These are phyloP conservation scores for Mus minutoides DNA, from an alignment of 2,797 vertebrate species.

Conservation along the genomic window DNA sequence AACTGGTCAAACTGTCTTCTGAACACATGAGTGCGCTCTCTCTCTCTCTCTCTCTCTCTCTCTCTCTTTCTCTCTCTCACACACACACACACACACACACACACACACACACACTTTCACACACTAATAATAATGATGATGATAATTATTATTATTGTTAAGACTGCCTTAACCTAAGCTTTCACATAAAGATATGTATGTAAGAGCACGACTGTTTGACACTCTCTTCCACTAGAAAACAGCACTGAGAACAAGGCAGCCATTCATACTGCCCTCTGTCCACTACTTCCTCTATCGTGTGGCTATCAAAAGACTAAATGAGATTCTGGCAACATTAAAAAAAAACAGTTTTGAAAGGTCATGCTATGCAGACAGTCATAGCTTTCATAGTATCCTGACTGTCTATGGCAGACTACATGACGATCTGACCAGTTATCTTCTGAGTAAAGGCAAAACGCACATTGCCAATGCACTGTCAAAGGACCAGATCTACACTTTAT, in stretches of 20 bases:
- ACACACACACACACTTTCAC: background rate
- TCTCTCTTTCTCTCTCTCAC: background rate
- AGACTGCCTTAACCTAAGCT: background rate
- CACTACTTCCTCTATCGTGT: conserved; percentile 79
- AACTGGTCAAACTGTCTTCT: background rate
- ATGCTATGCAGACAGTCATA: conserved; percentile 71
- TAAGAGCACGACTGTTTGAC: conserved; percentile 9
- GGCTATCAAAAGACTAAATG: conserved; percentile 79
- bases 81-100: background rate
- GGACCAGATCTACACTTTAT: conserved; percentile 78
- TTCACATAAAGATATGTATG: background rate
- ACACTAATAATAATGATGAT: background rate
- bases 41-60: background rate
- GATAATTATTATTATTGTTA: background rate
- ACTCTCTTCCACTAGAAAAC: conserved; percentile 4
- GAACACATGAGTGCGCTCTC: background rate
- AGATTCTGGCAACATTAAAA: conserved; percentile 54
- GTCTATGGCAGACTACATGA: conserved; percentile 76
- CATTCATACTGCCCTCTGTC: conserved; percentile 74
- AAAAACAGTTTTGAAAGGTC: conserved; percentile 79
- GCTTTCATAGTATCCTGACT: conserved; percentile 82
- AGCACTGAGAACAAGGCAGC: conserved; percentile 43
- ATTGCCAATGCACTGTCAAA: conserved; percentile 55
- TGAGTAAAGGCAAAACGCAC: conserved; percentile 79
- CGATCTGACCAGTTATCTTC: conserved; percentile 82